Percentiles rank a stretch among this genome's conserved stretches.
Conservation (phyloP, 2,113 vertebrate genomes). For the Indicator indicator region DNA sequence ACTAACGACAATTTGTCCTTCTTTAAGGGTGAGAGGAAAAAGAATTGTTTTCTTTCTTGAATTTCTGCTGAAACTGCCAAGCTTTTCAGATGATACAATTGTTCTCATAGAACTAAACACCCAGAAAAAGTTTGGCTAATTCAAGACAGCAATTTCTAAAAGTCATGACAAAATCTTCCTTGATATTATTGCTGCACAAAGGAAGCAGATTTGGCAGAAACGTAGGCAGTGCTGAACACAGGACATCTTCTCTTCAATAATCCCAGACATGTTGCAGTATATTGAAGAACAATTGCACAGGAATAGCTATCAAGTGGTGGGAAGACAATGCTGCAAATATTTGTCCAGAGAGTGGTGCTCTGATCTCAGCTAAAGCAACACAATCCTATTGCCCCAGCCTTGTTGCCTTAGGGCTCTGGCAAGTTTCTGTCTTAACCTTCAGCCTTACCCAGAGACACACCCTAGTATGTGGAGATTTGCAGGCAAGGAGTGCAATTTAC, state of each 20-base stretch:
- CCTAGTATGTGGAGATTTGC: neutral
- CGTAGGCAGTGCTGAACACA: neutral
- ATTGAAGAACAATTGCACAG: neutral
- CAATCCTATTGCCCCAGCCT: neutral
- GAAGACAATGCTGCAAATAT: neutral
- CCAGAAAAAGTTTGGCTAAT: neutral
- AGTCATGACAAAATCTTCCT: neutral
- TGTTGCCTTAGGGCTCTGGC: neutral
- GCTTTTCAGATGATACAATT: neutral
- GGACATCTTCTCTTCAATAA: neutral
- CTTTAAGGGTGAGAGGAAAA: neutral
- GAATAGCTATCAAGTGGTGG: neutral
- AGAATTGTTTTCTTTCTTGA: neutral
- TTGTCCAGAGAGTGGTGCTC: constrained; percentile 60
- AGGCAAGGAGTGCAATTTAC: constrained; percentile 13
- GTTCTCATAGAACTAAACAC: neutral
- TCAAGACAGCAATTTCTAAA: neutral
- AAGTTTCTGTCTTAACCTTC: constrained; percentile 5
- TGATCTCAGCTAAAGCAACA: neutral
- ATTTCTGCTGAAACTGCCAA: neutral
- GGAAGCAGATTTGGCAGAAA: neutral
- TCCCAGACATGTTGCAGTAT: neutral
- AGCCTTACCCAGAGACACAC: constrained; percentile 18
- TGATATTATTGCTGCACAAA: neutral
- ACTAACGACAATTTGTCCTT: neutral